A percentile compares a stretch with the other conserved stretches of the same genome.
Evolutionary conservation across 2,797 vertebrate genomes (phyloP).

Genomic region (Pseudotriccus pelzelni): DNA sequence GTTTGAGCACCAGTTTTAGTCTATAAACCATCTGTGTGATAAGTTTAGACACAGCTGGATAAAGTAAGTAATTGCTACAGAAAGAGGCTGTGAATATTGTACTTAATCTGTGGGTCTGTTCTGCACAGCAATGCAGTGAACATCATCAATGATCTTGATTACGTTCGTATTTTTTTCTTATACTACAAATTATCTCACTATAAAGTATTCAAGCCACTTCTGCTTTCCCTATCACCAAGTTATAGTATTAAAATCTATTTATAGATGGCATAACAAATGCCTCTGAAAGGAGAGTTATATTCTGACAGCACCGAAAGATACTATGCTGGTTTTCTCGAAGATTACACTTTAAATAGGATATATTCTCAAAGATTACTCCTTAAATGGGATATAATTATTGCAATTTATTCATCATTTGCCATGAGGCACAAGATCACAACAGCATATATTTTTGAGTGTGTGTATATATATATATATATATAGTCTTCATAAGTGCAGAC

Average conservation of each 20-base stretch:
- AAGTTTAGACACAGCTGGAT: neutral
- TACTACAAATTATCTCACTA: neutral
- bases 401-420: neutral
- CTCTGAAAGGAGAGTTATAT: neutral
- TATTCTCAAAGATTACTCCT: neutral
- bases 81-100: neutral
- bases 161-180: neutral
- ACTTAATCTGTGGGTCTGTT: neutral
- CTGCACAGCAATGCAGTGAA: neutral
- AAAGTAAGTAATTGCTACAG: neutral
- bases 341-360: neutral
- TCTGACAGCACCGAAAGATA: neutral
- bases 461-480: neutral
- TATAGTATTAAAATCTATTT: neutral
- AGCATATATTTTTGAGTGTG: neutral
- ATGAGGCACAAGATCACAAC: neutral
- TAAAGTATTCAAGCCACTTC: neutral
- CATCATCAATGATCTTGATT: neutral
- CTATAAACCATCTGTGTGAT: neutral
- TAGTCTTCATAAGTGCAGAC: neutral
- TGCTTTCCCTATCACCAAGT: neutral
- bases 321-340: neutral
- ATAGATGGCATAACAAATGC: neutral
- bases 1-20: neutral
- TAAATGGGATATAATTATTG: neutral